A percentile compares a stretch with the other conserved stretches of the same genome.
These are phyloP conservation scores for Scylla paramamosain DNA, from an alignment of 1,140 invertebrate genomes.

Conservation along the genomic window DNA sequence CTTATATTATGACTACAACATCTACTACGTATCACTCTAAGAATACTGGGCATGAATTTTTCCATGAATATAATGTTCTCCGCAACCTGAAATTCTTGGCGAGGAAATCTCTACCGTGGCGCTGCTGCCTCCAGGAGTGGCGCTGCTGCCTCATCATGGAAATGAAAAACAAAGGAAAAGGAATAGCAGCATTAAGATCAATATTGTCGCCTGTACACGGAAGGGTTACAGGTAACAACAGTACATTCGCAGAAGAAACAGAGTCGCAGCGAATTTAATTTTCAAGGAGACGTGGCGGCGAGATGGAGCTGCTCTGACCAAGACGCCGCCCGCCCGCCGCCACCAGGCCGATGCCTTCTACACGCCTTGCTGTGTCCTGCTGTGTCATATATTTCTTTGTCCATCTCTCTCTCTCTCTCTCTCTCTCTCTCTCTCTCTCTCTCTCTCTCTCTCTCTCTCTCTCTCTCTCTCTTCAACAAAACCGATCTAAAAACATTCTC, in stretches of 20 bases:
- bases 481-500: background rate
- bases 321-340: background rate
- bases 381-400: background rate
- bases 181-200: background rate
- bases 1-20: background rate
- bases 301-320: background rate
- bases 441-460: background rate
- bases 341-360: background rate
- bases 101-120: no score
- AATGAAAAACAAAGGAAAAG: no score
- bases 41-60: no score
- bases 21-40: no score
- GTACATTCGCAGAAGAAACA: background rate
- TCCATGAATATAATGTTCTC: no score
- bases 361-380: background rate
- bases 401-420: slow-evolving; percentile 6
- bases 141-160: no score
- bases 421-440: slow-evolving; percentile 15
- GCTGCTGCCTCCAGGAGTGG: no score
- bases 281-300: background rate
- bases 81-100: no score
- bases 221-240: background rate
- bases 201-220: background rate
- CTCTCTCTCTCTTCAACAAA: background rate
- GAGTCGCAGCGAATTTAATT: background rate